Evolutionary conservation across 1,140 invertebrate species (phyloP), one percentile per base, ranked within the genome.

Genomic region (Oreohelix idahoensis): DNA sequence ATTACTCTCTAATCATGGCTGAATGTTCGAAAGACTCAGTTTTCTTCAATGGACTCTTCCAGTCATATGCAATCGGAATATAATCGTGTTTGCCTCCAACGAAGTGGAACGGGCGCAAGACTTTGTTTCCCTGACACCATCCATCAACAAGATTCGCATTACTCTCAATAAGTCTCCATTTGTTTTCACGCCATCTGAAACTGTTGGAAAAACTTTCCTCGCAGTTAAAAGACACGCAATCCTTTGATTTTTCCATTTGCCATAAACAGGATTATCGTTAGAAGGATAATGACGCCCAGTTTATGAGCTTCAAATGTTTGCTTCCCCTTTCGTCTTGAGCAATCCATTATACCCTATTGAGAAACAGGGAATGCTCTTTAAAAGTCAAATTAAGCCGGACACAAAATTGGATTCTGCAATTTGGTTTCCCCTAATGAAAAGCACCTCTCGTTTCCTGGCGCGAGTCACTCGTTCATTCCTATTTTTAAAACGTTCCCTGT

Each of bases 331-430:
- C 63, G 39, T 80, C 69, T 80, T 80, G 69, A 51, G 79, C 66
- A 71, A 80, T 80, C 79, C 79, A 80, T 80, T 80, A 80, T 80
- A 66, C 79, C 15, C 69, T 51, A 80, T 80, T 80, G 79, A 63
- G 79, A 71, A 80, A 80, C 79, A 80, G 20, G 79, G 66, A 80
- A 80, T 49, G 79, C 79, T 80, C 79, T 80, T 80, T 80, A 80
- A 82, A 82, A 74, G 80, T 82, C 80, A 75, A 74, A 82, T 82
- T 75, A 82, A 38, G 70, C 80, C 71, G 71, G 71, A 82, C 80
- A 82, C 80, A 53, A 75, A 82, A 82, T 82, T 82, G 71, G 80
- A 82, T 82, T 82, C 80, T 74, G 70, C 80, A 74, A 82, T 82
- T 82, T 82, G 80, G 80, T 35, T 82, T 36, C 80, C 45, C 29